Evolutionary conservation across 2,888 invertebrate species (phyloP), one percentile per base, ranked within the genome.

Genomic region (Phengaris alcon): DNA sequence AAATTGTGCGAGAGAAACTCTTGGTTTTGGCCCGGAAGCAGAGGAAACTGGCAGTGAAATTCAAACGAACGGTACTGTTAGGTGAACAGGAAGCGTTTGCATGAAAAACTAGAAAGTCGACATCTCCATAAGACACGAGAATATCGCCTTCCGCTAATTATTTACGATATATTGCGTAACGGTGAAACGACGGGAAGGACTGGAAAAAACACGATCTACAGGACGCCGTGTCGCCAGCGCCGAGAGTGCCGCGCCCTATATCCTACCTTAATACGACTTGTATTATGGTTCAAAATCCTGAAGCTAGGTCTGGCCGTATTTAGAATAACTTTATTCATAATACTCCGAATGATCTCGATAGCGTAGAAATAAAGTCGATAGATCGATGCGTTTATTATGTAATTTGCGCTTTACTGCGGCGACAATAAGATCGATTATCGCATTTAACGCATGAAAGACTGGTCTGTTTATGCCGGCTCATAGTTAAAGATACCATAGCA

Each of bases 131-230:
- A 91, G 91, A 93, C 93, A 93, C 93, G 88, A 87, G 91, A 87
- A 91, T 91, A 93, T 91, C 85, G 90, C 88, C 92, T 92, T 93
- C 93, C 93, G 93, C 91, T 93, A 93, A 93, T 93, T 93, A 93
- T 93, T 93, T 90, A 93, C 93, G 90, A 93, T 92, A 90, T 90
- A 93, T 93, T 93, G 89, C 93, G 88, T 93, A 93, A 93, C 93
- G 93, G 93, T 92, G 93, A 92, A 93, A 91, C 90, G 87, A 90
- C 93, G 90, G 93, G 93, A 93, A 90, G 89, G 89, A 88, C 87
- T 85, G 87, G 88, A 89, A 91, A 90, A 93, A 92, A 93, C 93
- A 84, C 82, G 91, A 85, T 89, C 84, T 82, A 88, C 91, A 91
- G 93, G 93, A 93, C 91, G 91, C 85, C 81, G 81, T 87, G 86